Percentiles rank a stretch among this genome's conserved stretches.
Conservation (phyloP, 2,797 vertebrate species). For the Pantherophis alleghaniensis region DNA sequence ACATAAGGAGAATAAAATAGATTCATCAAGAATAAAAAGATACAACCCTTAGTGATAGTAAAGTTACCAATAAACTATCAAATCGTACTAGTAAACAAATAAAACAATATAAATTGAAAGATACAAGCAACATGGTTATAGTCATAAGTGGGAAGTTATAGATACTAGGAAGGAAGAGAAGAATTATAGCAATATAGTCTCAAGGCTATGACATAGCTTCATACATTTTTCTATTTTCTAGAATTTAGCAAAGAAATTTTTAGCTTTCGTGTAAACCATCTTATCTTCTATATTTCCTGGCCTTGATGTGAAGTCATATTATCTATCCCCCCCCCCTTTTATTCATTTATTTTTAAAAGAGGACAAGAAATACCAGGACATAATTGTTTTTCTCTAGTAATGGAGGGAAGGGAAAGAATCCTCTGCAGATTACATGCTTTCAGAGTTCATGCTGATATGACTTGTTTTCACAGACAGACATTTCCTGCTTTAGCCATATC, state of each 20-base stretch:
- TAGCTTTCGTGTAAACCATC: not conserved
- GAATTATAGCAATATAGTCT: too few relatives aligned
- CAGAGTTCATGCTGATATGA: not conserved
- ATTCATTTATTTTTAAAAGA: not conserved
- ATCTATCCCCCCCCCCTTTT: not conserved
- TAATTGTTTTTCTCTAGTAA: not conserved
- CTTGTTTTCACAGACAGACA: not conserved
- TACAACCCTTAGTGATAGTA: too few relatives aligned
- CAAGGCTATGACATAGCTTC: too few relatives aligned
- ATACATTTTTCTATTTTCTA: not conserved
- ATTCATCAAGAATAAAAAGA: too few relatives aligned
- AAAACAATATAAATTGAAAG: too few relatives aligned
- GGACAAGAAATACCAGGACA: not conserved
- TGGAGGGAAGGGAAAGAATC: not conserved
- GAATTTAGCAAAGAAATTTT: not conserved
- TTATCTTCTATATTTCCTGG: not conserved
- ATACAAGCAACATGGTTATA: too few relatives aligned
- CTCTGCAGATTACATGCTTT: not conserved
- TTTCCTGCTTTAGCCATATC: not conserved
- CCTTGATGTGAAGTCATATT: not conserved
- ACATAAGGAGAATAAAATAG: too few relatives aligned
- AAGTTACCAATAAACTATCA: too few relatives aligned
- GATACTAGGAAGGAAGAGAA: too few relatives aligned
- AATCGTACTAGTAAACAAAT: too few relatives aligned
- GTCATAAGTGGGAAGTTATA: too few relatives aligned